phyloP scores from a whole-genome alignment of 2,888 invertebrate genomes.

The Gastracanthus pulcherrimus region DNA sequence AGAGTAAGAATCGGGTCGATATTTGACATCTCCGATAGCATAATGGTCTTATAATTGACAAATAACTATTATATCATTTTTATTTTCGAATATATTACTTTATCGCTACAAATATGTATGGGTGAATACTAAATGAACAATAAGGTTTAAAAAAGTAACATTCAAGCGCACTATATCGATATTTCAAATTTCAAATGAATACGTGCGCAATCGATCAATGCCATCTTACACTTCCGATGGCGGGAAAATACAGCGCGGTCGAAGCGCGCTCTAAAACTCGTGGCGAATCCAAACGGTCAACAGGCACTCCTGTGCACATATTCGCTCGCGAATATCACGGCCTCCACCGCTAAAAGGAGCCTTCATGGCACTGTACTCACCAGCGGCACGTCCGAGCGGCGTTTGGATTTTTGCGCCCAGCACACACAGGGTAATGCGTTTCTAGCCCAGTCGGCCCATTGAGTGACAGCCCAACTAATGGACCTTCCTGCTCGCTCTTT shows the following conservation, averaged over 20 bases:
- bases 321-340: background rate
- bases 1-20: no score
- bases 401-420: constrained; percentile 53
- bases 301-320: background rate
- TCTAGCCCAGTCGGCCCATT: constrained; percentile 59
- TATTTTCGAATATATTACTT: no score
- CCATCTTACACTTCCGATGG: background rate
- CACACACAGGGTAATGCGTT: constrained; percentile 62
- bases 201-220: background rate
- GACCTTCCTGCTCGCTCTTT: constrained; percentile 63
- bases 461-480: constrained; percentile 69
- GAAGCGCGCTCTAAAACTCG: background rate
- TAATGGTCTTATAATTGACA: no score
- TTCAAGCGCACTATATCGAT: no score
- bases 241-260: background rate
- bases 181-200: no score
- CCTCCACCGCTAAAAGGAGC: background rate
- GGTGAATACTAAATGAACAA: no score
- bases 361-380: background rate
- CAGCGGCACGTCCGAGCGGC: no score
- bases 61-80: no score
- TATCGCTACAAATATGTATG: no score
- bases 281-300: background rate
- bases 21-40: no score
- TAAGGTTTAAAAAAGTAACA: background rate